Base-by-base conservation (phyloP, 2,888 invertebrate species). In the Athalia circularis region DNA sequence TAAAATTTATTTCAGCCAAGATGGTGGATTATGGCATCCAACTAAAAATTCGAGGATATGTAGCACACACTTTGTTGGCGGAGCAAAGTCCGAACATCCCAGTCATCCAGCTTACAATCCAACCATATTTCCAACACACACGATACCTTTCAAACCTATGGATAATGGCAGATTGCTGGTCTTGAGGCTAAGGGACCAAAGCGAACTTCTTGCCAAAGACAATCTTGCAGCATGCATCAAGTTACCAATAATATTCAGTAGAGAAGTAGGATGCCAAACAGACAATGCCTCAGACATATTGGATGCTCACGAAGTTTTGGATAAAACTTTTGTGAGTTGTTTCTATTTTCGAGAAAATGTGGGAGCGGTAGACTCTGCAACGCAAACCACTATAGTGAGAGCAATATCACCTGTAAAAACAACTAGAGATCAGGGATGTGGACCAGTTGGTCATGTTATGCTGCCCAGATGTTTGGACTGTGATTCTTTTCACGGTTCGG, bases 341-440 rank as follows among this genome's bases (percentile, higher is more conserved):
- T 65, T 65, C 11, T 65, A 65, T 65, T 65, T 65, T 7, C 9
- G 13, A 65, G 65, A 65, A 65, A 65, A 65, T 47, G 47, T 45
- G 29, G 8, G 6, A 45, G n/a, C 2, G 11, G 47, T 65, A n/a
- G 65, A 65, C n/a, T 65, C 65, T 11, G 65, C 65, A 3, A 65
- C 65, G 47, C 65, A 65, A 43, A 45, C 65, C 6, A 47, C 5
- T 65, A 47, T 65, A 4, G 11, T n/a, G n/a, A 65, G 11, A 9
- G 45, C 45, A 11, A n/a, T n/a, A n/a, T 43, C 5, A 65, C 8
- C 5, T 45, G 45, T 43, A 45, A 43, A 43, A 43, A 5, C 6
- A 65, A 65, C 65, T 65, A 43, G 45, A 65, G 65, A 65, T 45
- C 6, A 65, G 47, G n/a, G 47, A 43, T 65, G 65, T 65, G 65